Conservation (phyloP, 2,888 invertebrate genomes). For the Chrysina gloriosa region DNA sequence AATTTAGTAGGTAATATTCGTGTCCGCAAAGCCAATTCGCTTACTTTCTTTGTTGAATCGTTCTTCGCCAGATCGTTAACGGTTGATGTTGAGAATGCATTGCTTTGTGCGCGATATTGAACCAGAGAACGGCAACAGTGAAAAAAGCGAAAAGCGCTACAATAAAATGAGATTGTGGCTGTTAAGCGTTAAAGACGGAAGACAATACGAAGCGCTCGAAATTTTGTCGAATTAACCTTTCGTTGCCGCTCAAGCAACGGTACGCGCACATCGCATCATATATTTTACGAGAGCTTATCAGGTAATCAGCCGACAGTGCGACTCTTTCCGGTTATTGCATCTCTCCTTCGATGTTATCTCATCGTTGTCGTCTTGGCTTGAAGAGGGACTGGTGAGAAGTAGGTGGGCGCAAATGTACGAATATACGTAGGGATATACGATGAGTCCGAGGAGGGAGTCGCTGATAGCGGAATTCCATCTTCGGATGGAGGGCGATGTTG, state of each 20-base stretch:
- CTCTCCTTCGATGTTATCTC: constrained; percentile 27
- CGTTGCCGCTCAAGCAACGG: constrained; percentile 9
- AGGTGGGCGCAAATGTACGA: not conserved
- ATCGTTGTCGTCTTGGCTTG: constrained; percentile 18
- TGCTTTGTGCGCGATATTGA: not conserved
- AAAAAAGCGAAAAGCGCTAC: not conserved
- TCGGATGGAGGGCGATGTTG: not conserved
- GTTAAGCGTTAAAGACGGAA: constrained; percentile 13
- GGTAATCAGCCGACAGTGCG: constrained; percentile 35
- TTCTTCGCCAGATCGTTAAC: too few relatives aligned
- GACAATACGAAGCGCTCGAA: constrained; percentile 29
- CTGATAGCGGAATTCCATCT: constrained; percentile 22
- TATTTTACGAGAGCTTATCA: constrained; percentile 34
- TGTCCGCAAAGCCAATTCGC: too few relatives aligned
- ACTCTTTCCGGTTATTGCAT: constrained; percentile 36
- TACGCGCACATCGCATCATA: constrained; percentile 27
- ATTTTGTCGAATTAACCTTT: constrained; percentile 29
- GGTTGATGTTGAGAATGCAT: not conserved
- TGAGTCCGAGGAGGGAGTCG: constrained; percentile 12
- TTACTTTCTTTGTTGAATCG: too few relatives aligned
- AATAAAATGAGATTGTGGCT: constrained; percentile 14
- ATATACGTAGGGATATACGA: constrained; percentile 10
- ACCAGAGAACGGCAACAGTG: not conserved
- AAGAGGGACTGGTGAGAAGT: constrained; percentile 15
- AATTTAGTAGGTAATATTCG: too few relatives aligned